Evolutionary conservation across 2,113 vertebrate species (phyloP).

Genomic region (Gopherus flavomarginatus): DNA sequence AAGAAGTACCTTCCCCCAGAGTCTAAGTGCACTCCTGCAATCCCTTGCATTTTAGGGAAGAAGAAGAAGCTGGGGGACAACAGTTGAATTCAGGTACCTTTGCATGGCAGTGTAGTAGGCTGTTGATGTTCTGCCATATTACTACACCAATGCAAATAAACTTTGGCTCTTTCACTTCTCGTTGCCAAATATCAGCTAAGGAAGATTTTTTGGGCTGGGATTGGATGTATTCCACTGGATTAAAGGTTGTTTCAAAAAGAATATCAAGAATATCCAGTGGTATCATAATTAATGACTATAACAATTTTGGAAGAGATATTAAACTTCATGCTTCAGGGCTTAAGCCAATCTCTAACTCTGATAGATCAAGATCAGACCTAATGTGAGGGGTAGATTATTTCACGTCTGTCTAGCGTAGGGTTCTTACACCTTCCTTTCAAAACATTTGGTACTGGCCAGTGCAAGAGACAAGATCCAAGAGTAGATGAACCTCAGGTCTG

Average conservation of each 20-base stretch:
- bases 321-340: background rate
- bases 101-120: background rate
- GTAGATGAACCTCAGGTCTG: background rate
- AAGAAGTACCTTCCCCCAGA: background rate
- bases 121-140: background rate
- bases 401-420: background rate
- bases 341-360: background rate
- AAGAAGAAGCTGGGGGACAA: too few relatives aligned
- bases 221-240: background rate
- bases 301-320: background rate
- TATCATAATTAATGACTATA: background rate
- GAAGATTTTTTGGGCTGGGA: background rate
- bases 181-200: background rate
- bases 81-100: background rate
- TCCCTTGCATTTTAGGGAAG: background rate
- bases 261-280: background rate
- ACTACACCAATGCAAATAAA: background rate
- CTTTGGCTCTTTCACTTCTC: background rate
- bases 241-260: background rate
- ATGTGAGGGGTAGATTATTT: accelerated
- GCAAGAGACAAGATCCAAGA: background rate
- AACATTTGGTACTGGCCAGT: background rate
- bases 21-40: background rate
- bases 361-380: background rate
- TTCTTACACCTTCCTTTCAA: background rate